Base-by-base conservation (phyloP, 2,888 invertebrate genomes). In the Lasiommata megera region DNA sequence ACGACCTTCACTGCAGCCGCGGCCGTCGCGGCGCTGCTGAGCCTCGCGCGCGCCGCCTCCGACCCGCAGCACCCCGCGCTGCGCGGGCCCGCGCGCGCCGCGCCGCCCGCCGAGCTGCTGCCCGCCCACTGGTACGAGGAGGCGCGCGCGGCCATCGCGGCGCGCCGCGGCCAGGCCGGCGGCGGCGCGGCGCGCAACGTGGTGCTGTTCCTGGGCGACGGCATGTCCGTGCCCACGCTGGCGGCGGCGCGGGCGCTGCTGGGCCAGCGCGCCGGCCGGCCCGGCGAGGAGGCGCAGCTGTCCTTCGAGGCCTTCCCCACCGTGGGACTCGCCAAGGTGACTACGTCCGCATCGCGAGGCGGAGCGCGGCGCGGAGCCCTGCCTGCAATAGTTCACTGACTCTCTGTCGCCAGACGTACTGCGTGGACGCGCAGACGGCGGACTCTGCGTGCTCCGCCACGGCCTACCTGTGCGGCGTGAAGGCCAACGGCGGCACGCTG, bases 381-480 rank as follows among this genome's bases (percentile, higher is more conserved):
- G 17, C 11, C 3, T 1, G 17, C 16, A 5, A 6, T n/a, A 11
- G 6, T 7, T 6, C 11, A 3, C 2, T n/a, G n/a, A 18, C 12
- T 9, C 40, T 23, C 1, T 48, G 36, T 18, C 1, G 9, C 1
- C 50, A 51, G 50, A 51, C 50, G 28, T 51, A 51, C 38, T 92
- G 92, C 73, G 91, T 92, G 46, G 88, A 94, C 77, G 83, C 81
- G 31, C 93, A 95, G 82, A 92, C 94, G 0, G 90, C 95, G 0
- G 95, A 95, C 76, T 95, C 95, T 0, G 95, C 95, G 1, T 94
- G 93, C 64, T 91, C 94, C 0, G 93, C 94, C 0, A 94, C 95
- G 0, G 94, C 95, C 0, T 94, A 93, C 72, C 78, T 95, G 63
- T 86, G 92, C 52, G 95, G 95, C 0, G 92, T 93, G 3, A 95